These are phyloP conservation scores for Iselma pallidipennis DNA, from an alignment of 2,888 invertebrate genomes.

Conservation along the genomic window DNA sequence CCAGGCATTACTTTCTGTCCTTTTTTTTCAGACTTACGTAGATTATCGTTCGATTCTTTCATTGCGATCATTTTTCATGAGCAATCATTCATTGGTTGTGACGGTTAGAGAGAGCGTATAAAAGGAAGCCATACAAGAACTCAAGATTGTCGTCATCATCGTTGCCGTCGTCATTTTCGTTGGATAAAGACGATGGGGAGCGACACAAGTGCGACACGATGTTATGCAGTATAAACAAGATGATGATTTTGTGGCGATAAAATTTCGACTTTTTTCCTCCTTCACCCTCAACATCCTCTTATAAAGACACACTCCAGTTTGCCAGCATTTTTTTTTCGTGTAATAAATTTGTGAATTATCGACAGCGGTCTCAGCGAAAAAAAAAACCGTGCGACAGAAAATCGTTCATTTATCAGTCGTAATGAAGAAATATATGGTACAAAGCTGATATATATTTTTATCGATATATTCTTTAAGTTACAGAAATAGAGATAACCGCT, in stretches of 20 bases:
- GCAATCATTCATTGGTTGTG: constrained; percentile 20
- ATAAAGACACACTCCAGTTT: background rate
- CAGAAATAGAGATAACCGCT: background rate
- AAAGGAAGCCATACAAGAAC: constrained; percentile 18
- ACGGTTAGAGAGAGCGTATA: constrained; percentile 18
- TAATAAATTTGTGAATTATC: background rate
- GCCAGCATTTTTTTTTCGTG: background rate
- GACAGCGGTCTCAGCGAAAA: background rate
- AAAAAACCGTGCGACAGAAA: background rate
- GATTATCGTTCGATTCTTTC: constrained; percentile 10
- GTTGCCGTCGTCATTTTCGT: background rate
- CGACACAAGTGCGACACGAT: constrained; percentile 25
- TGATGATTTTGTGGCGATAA: constrained; percentile 21
- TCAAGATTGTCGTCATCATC: constrained; percentile 1
- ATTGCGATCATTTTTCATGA: constrained; percentile 10
- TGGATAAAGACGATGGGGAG: constrained; percentile 12
- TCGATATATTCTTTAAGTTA: background rate
- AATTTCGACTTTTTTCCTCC: constrained; percentile 10
- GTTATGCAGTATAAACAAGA: constrained; percentile 23
- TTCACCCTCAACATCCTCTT: background rate
- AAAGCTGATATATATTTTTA: background rate
- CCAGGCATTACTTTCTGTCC: background rate
- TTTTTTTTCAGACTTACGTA: background rate
- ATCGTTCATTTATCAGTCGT: background rate
- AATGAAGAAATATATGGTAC: background rate